These are phyloP conservation scores for Ammospiza caudacuta DNA, from an alignment of 2,113 vertebrate species.

Conservation along the genomic window DNA sequence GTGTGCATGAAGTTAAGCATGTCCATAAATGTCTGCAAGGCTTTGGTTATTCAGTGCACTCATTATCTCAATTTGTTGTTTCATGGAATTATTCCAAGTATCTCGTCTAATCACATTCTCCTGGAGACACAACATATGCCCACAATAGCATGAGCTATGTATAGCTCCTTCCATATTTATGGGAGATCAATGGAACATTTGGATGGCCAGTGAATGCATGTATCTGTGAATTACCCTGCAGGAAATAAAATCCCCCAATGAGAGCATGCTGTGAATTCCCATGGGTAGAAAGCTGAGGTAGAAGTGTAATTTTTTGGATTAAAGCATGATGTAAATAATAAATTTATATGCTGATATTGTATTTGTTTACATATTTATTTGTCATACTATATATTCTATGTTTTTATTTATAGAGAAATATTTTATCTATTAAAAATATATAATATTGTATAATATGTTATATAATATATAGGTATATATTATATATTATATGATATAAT, in stretches of 20 bases:
- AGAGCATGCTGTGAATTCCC: background rate
- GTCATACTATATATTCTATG: background rate
- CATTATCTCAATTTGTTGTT: conserved; percentile 55
- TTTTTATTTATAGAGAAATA: too few relatives aligned
- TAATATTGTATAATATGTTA: too few relatives aligned
- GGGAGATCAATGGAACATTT: conserved; percentile 15
- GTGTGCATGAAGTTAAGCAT: conserved; percentile 8
- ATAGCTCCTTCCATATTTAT: conserved; percentile 7
- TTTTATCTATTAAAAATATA: too few relatives aligned
- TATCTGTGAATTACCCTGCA: background rate
- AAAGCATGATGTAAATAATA: background rate
- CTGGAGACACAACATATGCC: conserved; percentile 41
- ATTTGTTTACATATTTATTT: background rate
- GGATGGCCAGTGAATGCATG: background rate
- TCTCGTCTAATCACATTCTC: conserved; percentile 43
- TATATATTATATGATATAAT: too few relatives aligned
- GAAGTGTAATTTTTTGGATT: background rate
- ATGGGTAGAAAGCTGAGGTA: background rate
- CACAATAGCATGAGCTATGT: background rate
- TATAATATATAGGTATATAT: too few relatives aligned
- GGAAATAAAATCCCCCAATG: background rate
- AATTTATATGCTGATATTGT: background rate
- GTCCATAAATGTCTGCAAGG: conserved; percentile 39
- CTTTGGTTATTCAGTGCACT: conserved; percentile 23
- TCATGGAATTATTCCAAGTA: conserved; percentile 49